Evolutionary conservation across 1,140 invertebrate genomes (phyloP).

Genomic region (Drosophila lowei): DNA sequence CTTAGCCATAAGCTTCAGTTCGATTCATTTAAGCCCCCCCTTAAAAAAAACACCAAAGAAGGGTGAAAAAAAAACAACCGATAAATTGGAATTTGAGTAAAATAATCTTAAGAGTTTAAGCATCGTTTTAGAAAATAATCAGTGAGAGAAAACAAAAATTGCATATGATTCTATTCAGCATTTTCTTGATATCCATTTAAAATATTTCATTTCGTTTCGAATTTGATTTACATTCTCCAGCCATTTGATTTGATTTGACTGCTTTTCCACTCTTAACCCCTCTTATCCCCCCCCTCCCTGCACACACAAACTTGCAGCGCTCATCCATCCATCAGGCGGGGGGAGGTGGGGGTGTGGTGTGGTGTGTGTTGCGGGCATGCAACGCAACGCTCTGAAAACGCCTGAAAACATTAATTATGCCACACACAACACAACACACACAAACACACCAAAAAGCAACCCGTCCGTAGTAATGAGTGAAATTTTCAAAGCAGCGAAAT

Average conservation of each 20-base stretch:
- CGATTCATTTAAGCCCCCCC: slow-evolving; percentile 44
- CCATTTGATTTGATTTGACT: slow-evolving; percentile 30
- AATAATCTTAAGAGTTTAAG: slow-evolving; percentile 63
- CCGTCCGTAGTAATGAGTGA: slow-evolving; percentile 60
- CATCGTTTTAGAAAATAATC: slow-evolving; percentile 55
- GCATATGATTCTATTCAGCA: slow-evolving; percentile 78
- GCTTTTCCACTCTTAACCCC: neutral
- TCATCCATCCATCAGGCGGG: slow-evolving; percentile 1
- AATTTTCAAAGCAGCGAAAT: slow-evolving; percentile 52
- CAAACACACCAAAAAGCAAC: slow-evolving; percentile 16
- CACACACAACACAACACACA: slow-evolving; percentile 2
- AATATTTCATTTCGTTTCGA: slow-evolving; percentile 37
- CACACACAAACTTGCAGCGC: neutral
- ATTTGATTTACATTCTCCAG: slow-evolving; percentile 13
- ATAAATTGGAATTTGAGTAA: slow-evolving; percentile 48
- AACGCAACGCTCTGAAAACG: slow-evolving; percentile 68
- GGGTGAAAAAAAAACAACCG: slow-evolving; percentile 27
- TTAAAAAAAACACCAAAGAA: slow-evolving; percentile 13
- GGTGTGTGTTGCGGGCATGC: slow-evolving; percentile 11
- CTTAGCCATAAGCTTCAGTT: slow-evolving; percentile 77
- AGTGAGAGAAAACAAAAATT: slow-evolving; percentile 67
- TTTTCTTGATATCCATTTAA: slow-evolving; percentile 66
- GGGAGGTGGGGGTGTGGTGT: slow-evolving; percentile 3
- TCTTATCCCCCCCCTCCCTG: neutral
- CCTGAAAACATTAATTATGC: slow-evolving; percentile 58